Evolutionary conservation across 2,888 invertebrate genomes (phyloP).

Genomic region (Spisula solida): DNA sequence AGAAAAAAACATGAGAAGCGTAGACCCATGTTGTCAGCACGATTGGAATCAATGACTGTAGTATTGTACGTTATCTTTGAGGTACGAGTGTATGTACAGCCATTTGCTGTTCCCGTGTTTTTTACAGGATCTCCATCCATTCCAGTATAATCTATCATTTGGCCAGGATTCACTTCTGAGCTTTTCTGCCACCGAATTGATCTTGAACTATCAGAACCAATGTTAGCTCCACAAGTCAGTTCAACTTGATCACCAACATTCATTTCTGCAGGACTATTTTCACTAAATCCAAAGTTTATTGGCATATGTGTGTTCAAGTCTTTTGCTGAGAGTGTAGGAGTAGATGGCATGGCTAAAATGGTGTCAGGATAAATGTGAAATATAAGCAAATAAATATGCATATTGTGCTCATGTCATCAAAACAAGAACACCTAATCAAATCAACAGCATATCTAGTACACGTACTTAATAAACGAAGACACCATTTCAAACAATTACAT

Average conservation of each 20-base stretch:
- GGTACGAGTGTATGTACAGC: conserved; percentile 22
- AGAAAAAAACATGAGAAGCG: conserved; percentile 37
- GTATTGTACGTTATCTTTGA: conserved; percentile 27
- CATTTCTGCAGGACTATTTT: background rate
- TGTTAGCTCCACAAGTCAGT: background rate
- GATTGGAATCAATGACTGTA: conserved; percentile 3
- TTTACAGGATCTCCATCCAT: background rate
- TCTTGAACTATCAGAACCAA: background rate
- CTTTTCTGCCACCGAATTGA: background rate
- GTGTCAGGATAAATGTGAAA: background rate
- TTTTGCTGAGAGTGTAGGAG: background rate
- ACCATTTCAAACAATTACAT: no score
- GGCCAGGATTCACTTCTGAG: background rate
- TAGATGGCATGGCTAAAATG: background rate
- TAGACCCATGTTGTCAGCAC: background rate
- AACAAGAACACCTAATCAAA: background rate
- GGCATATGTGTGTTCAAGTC: background rate
- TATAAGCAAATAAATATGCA: background rate
- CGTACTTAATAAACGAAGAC: no score
- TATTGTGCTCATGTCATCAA: background rate
- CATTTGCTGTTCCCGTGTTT: background rate
- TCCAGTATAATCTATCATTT: background rate
- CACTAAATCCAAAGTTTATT: background rate
- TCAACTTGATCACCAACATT: background rate
- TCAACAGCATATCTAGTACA: no score